phyloP scores from a whole-genome alignment of 2,113 vertebrate genomes.

The Sturnira hondurensis region DNA sequence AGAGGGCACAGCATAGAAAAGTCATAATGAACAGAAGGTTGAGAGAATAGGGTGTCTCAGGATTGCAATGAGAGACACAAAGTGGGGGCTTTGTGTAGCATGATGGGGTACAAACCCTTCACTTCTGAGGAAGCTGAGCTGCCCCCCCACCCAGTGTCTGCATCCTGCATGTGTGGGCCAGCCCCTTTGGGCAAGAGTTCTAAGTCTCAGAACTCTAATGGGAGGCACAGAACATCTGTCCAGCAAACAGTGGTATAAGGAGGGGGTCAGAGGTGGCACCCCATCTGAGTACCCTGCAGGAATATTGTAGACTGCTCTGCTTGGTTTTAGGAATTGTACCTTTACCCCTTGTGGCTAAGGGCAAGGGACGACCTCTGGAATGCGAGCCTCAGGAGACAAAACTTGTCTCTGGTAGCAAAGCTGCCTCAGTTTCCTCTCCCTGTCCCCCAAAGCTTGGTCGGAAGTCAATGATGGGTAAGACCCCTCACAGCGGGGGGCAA shows the following conservation, averaged over 20 bases:
- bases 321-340: too few species aligned
- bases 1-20: neutral
- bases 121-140: too few species aligned
- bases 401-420: too few species aligned
- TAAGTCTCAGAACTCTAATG: neutral
- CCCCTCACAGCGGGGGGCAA: too few species aligned
- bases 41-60: too few species aligned
- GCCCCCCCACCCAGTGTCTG: neutral
- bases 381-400: too few species aligned
- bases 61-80: neutral
- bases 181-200: neutral
- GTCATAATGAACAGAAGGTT: neutral
- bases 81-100: neutral
- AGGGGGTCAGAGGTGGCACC: neutral
- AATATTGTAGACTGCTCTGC: too few species aligned
- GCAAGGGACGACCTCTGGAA: too few species aligned
- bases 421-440: too few species aligned
- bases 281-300: neutral
- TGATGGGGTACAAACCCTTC: rapidly evolving
- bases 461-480: too few species aligned
- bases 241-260: rapidly evolving
- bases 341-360: too few species aligned
- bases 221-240: neutral
- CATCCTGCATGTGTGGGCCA: neutral
- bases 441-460: too few species aligned